phyloP scores from a whole-genome alignment of 1,140 invertebrate species.

The Drosophila fuyamai region DNA sequence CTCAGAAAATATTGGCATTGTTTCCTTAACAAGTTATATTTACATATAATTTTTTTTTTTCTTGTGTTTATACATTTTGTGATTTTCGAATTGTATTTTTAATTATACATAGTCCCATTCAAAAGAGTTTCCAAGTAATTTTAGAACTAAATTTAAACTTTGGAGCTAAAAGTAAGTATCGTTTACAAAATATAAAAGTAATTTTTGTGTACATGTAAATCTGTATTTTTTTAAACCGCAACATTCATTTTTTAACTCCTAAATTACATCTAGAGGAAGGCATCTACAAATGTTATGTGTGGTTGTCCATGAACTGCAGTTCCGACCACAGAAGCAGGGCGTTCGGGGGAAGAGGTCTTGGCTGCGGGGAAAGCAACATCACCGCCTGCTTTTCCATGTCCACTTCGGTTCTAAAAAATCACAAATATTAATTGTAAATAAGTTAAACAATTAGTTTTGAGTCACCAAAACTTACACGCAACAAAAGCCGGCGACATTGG shows the following conservation, averaged over 20 bases:
- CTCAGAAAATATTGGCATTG: too few species aligned
- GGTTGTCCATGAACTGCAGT: slow-evolving; percentile 95
- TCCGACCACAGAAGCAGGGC: slow-evolving; percentile 92
- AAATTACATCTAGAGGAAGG: not conserved
- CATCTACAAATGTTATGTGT: slow-evolving; percentile 76
- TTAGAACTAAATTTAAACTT: too few species aligned
- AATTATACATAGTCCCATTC: too few species aligned
- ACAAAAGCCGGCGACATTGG: slow-evolving; percentile 96
- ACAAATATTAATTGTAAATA: slow-evolving; percentile 1
- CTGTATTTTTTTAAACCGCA: not conserved
- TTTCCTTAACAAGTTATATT: not conserved
- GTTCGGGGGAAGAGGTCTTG: slow-evolving; percentile 95
- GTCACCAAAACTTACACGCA: slow-evolving; percentile 92
- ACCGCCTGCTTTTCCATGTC: slow-evolving; percentile 94
- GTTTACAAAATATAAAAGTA: not conserved
- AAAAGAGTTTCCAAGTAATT: too few species aligned
- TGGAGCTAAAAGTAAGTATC: too few species aligned
- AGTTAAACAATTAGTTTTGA: slow-evolving; percentile 8
- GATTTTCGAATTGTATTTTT: not conserved
- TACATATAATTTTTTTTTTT: too few species aligned
- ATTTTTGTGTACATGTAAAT: not conserved
- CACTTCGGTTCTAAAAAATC: slow-evolving; percentile 91
- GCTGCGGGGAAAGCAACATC: slow-evolving; percentile 96
- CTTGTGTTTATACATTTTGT: not conserved
- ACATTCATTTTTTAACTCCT: not conserved